Conservation (phyloP, 2,888 invertebrate genomes). For the Stenolophus ochropezus region DNA sequence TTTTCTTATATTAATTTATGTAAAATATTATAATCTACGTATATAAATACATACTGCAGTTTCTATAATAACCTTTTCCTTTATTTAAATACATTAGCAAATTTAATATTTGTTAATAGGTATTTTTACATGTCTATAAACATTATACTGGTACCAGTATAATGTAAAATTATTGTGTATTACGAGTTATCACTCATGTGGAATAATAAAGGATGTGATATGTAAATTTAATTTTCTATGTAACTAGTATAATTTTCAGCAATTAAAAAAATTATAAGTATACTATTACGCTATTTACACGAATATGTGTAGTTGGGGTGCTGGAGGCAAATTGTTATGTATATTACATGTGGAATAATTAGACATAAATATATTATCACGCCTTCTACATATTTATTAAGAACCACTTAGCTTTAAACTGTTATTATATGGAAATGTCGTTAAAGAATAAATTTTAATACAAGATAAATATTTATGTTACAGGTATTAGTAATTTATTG, state of each 20-base stretch:
- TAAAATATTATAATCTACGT: not conserved
- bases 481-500: too few relatives aligned
- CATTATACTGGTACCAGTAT: conserved; percentile 1
- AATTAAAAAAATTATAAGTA: not conserved
- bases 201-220: not conserved
- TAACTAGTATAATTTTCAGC: not conserved
- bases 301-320: not conserved
- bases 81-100: not conserved
- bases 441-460: too few relatives aligned
- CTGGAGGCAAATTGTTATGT: not conserved
- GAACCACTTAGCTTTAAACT: not conserved
- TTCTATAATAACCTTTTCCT: not conserved
- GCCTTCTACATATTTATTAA: not conserved
- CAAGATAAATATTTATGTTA: too few relatives aligned
- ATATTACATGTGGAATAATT: not conserved
- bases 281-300: not conserved
- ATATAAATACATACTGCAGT: not conserved
- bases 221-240: not conserved
- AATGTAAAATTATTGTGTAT: conserved; percentile 11
- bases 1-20: not conserved
- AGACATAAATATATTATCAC: not conserved
- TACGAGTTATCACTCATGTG: not conserved
- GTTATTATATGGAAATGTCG: too few relatives aligned
- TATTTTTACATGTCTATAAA: not conserved
- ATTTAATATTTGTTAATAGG: not conserved